Evolutionary conservation across 2,113 vertebrate genomes (phyloP), one percentile per base, ranked within the genome.

Genomic region (Baryphthengus martii): DNA sequence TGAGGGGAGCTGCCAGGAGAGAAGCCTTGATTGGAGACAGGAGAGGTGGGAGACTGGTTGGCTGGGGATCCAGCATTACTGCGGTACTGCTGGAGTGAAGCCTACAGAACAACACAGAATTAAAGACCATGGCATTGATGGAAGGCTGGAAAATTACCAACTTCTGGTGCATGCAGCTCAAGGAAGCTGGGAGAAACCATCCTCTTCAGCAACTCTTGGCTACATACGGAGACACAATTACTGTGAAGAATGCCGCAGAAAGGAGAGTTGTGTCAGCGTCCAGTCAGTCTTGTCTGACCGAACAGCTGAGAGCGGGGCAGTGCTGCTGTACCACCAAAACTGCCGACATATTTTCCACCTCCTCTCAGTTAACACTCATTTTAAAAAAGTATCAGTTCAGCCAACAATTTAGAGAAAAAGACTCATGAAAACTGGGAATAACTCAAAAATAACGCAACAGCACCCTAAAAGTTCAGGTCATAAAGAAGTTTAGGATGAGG

Each of bases 1-100:
- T 99, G 99, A 95, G 99, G 99, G 97, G 99, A 99, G 98, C 99
- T 99, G 98, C 99, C 99, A 9, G 99, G 99, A 97, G 99, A 99
- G 98, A 99, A 99, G 98, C 99, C 99, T 99, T 99, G 99, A 99
- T 99, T 99, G 99, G 99, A 99, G 99, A 99, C 99, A 81, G 99
- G 99, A 97, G 99, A 99, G 97, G 99, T 99, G 98, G 99, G 99
- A 98, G 99, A 99, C 98, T 99, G 99, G 99, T 98, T 99, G 98
- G 99, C 99, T 47, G 99, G 99, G 97, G 99, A 99, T 74, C 99
- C 99, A 96, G 99, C 98, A 97, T 99, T 98, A 98, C 98, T 99
- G 98, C 99, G 99, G 98, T 99, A 99, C 99, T 99, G 99, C 98
- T 99, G 99, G 98, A 99, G 99, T 96, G 98, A 98, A 95, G 98